Evolutionary conservation across 2,888 invertebrate species (phyloP), one percentile per base, ranked within the genome.

Genomic region (Drosophila demipolita): DNA sequence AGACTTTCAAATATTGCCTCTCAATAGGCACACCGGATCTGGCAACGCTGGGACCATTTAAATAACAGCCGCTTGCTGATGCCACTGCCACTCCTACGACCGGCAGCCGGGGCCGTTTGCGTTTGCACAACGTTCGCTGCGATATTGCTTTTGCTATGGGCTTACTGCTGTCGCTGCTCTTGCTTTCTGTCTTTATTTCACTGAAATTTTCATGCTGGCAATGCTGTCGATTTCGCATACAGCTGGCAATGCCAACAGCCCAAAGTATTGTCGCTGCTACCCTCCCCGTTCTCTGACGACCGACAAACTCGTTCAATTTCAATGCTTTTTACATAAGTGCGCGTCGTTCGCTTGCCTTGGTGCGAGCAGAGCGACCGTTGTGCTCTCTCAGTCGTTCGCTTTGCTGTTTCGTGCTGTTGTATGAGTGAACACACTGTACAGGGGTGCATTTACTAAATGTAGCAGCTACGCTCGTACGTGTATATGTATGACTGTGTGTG

Each of bases 281-380:
- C 65, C 61, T 57, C 66, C 59, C 42, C 54, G 50, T 67, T 61
- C 73, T 58, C 71, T 38, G 57, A 58, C 71, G 49, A 42, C 70
- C 89, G 38, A 87, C 66, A 87, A 85, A 87, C 85, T 85, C 83
- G 85, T 89, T 89, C 85, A 80, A 85, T 85, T 85, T 85, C 85
- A 85, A 89, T 85, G 85, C 85, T 85, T 85, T 85, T 85, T 85
- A 85, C 85, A 85, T 85, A 85, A 85, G 85, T 85, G 78, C 89
- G 69, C 80, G 80, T 65, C 66, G 78, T 54, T 48, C 36, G 66
- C 66, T 66, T 63, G 81, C 74, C 74, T 64, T 65, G 70, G 79
- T 71, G 75, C 52, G 69, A 82, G 64, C 57, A 62, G 59, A 50
- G 49, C 45, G 20, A 40, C 63, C 8, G 23, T 26, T 33, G 20